Evolutionary conservation across 2,113 vertebrate genomes (phyloP), one percentile per base, ranked within the genome.

Genomic region (Gadus macrocephalus): DNA sequence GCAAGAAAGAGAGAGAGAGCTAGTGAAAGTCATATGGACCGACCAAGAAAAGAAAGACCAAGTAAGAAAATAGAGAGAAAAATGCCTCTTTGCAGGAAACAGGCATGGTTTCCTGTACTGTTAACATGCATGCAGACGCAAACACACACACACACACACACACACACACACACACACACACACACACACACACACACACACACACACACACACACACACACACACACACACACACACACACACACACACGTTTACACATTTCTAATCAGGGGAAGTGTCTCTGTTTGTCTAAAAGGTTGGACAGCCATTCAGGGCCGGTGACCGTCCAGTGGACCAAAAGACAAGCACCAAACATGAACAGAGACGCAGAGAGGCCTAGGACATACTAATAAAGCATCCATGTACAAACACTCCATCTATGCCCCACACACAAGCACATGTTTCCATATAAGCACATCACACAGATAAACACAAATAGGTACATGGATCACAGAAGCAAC

Each of bases 81-180:
- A 16, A 20, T 58, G 16, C 27, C 64, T 77, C 70, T 79, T 85
- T 67, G 69, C 84, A 90, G 90, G 89, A 92, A 91, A 81, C 84
- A 83, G 83, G 78, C 81, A 84, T 35, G 64, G 86, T 83, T 92
- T 91, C 87, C 89, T 89, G 87, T 72, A 58, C 64, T 53, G 71
- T 75, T 82, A 78, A 66, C 67, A 72, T 64, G 78, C 74, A 66
- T 56, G 76, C 77, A 71, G 64, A 66, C 28, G 49, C 61, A 22
- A 42, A 22, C 19, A 20, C 65, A 20, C 49, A 20, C 65, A 53
- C 42, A 79, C 59, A 55, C 35, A 53, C 65, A 67, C 65, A 67
- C 65, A 67, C 65, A 19, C 31, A 66, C 64, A 38, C 64, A 66
- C 63, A 65, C 28, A 65, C 72, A 68, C 71, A 53, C 15, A 19